Base-by-base conservation (phyloP, 1,140 invertebrate species). In the Heterodera schachtii region DNA sequence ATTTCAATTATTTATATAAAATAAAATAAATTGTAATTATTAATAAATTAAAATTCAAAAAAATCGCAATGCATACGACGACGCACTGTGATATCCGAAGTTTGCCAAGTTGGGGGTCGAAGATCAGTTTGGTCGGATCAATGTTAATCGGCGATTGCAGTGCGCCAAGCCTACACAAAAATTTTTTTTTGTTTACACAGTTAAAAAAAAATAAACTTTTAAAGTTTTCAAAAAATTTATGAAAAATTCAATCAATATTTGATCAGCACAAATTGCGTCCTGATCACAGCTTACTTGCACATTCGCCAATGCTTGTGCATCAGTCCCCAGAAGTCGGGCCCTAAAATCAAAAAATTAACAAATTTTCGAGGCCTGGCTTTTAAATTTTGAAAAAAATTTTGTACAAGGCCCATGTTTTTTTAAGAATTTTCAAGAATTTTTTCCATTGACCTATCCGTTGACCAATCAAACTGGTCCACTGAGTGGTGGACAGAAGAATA, bases 281-380 rank as follows among this genome's bases (percentile, higher is more conserved):
- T 76, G 75, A 16, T 44, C 66, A 44, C 41, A 70, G 9, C 13
- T 79, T 75, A 79, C 52, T 94, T 94, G 92, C 96, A 98, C 75
- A 98, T 93, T 84, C 94, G 94, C 96, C 96, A 98, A 90, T 97
- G 95, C 60, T 95, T 95, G 92, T 98, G 97, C 89, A 97, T 95
- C 70, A 96, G 92, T 81, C 96, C 96, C 96, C 96, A 98, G 91
- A 97, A 97, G 66, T 95, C 94, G 67, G 96, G 95, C 91, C 96
- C 96, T 97, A 92, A n/a, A 6, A 6, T 9, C n/a, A n/a, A 49
- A 49, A 49, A 6, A 49, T 6, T n/a, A n/a, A n/a, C n/a, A n/a
- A 49, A 49, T 49, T 49, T 6, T 31, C 31, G 31, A 31, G 31
- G 31, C 31, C 31, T 31, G 49, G 1, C 67, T 8, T n/a, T 19